phyloP scores from a whole-genome alignment of 2,797 vertebrate genomes.

The Xyrichtys novacula region DNA sequence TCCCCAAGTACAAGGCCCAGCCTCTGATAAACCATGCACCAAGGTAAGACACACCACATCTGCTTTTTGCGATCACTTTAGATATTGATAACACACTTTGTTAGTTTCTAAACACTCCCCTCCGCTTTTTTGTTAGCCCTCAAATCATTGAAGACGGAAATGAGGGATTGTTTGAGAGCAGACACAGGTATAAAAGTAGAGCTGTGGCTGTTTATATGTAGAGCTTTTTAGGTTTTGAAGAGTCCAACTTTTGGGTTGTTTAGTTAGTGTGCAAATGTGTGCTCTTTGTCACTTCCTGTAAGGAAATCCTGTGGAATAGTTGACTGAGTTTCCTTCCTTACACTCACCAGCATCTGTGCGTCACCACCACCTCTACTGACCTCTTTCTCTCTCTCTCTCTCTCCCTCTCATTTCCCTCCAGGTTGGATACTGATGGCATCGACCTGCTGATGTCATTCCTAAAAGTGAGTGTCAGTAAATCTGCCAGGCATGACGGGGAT shows the following conservation, averaged over 20 bases:
- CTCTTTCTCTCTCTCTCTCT: conserved; percentile 14
- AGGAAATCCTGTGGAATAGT: conserved; percentile 87
- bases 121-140: conserved; percentile 63
- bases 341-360: conserved; percentile 62
- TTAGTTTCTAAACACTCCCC: conserved; percentile 2
- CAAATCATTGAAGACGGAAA: conserved; percentile 58
- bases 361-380: conserved; percentile 63
- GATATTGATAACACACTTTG: conserved; percentile 1
- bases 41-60: conserved; percentile 81
- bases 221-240: conserved; percentile 27
- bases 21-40: conserved; percentile 96
- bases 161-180: conserved; percentile 56
- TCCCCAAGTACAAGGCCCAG: conserved; percentile 95
- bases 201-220: conserved; percentile 8
- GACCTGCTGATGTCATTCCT: conserved; percentile 95
- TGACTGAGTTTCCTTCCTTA: conserved; percentile 79
- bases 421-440: conserved; percentile 95
- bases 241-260: conserved; percentile 55
- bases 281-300: conserved; percentile 77
- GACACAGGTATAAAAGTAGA: conserved; percentile 63
- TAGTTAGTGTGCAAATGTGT: conserved; percentile 60
- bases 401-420: conserved; percentile 52
- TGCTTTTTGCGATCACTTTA: background rate
- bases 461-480: conserved; percentile 86
- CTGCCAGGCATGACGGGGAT: conserved; percentile 18